Evolutionary conservation across 2,113 vertebrate genomes (phyloP).

Genomic region (Potamarius usumacintae): DNA sequence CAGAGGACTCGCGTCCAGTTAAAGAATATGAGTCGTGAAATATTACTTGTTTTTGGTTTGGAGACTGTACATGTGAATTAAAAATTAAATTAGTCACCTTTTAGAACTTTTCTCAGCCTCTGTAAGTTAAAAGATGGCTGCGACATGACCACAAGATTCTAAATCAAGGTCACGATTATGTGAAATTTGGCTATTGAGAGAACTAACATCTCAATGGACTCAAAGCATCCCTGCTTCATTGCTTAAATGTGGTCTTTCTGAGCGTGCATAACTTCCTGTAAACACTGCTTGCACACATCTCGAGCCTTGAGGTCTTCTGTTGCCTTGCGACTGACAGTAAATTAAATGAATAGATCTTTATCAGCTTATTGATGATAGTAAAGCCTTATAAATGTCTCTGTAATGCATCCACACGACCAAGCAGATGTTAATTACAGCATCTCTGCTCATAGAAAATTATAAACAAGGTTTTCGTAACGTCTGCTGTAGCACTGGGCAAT

Average conservation of each 20-base stretch:
- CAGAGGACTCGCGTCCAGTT: not conserved
- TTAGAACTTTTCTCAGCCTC: not conserved
- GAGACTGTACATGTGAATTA: not conserved
- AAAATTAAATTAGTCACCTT: not conserved
- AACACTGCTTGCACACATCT: not conserved
- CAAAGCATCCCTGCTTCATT: not conserved
- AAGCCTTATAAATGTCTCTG: not conserved
- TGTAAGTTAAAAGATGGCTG: not conserved
- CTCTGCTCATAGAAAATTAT: not conserved
- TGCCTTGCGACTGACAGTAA: not conserved
- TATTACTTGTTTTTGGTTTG: not conserved
- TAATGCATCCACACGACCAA: not conserved
- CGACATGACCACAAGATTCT: not conserved
- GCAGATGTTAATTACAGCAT: not conserved
- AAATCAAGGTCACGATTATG: not conserved
- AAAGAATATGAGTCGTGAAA: not conserved
- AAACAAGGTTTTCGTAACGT: not conserved
- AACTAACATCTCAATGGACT: too few species aligned
- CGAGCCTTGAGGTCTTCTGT: not conserved
- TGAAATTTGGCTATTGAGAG: not conserved
- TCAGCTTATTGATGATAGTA: not conserved
- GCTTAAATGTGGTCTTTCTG: not conserved
- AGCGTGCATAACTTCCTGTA: not conserved
- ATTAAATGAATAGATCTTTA: conserved; percentile 2
- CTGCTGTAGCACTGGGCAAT: not conserved